Conservation (phyloP, 1,140 invertebrate genomes). For the Orchesella cincta region DNA sequence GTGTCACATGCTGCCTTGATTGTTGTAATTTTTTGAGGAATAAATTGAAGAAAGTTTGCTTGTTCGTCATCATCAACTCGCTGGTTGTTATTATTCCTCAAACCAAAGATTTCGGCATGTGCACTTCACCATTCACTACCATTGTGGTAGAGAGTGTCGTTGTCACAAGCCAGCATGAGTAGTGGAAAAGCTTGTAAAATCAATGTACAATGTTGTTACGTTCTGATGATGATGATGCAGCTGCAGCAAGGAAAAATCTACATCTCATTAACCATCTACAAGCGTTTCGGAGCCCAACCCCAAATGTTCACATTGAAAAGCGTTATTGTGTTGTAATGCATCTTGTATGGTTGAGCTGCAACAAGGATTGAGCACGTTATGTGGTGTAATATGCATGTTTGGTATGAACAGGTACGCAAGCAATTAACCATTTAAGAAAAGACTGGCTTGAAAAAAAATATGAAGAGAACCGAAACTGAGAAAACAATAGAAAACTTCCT, state of each 20-base stretch:
- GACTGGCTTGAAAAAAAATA: background rate
- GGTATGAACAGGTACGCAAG: background rate
- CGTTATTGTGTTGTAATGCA: background rate
- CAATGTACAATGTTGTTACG: background rate
- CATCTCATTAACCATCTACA: constrained; percentile 15
- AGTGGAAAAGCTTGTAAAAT: no score
- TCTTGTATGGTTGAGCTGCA: background rate
- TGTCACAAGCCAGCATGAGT: no score
- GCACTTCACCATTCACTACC: background rate
- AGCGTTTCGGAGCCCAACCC: background rate
- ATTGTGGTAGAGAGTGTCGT: no score
- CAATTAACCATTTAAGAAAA: constrained; percentile 21
- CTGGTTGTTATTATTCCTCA: background rate
- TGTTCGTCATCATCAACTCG: background rate
- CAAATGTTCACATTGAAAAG: background rate
- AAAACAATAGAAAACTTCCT: constrained; percentile 15
- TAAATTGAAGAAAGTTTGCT: background rate
- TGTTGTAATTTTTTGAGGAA: background rate
- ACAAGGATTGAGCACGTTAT: constrained; percentile 21
- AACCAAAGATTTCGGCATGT: background rate
- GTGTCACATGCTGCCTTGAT: background rate
- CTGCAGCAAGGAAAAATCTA: background rate
- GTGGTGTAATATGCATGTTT: no score
- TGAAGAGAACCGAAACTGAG: background rate
- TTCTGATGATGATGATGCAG: background rate